Evolutionary conservation across 2,888 invertebrate genomes (phyloP), one percentile per base, ranked within the genome.

Genomic region (Eupithecia centaureata): DNA sequence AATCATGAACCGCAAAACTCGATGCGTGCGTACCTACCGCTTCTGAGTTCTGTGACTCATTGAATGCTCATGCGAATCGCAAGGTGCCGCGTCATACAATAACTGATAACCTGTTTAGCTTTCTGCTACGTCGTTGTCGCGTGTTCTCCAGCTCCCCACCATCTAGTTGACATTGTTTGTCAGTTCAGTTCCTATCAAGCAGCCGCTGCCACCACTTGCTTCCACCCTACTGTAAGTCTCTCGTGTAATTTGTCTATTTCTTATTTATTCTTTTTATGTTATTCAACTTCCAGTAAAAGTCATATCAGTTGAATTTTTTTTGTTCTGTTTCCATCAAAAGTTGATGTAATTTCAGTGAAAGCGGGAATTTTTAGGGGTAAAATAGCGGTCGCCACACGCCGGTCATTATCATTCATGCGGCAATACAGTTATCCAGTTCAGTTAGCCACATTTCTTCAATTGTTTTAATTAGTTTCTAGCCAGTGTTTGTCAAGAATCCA

Each of bases 111-210:
- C 69, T 66, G 72, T 68, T 72, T 67, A 35, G 67, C 68, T 67
- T 73, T 71, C 70, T 62, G 61, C 33, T 59, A 56, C 59, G 30
- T 51, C n/a, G n/a, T 15, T 38, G 38, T 38, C 28, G 10, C n/a
- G 54, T 15, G 27, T 13, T 25, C 51, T 28, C n/a, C 10, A 10
- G 27, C 27, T 28, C 54, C 27, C 27, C 12, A 0, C 51, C 22
- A 5, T 18, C 18, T n/a, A 47, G 47, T 47, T 18, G 15, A 47
- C 3, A 60, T 60, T 27, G 51, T 60, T 63, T 10, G 35, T 67
- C 32, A 69, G 64, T 78, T n/a, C 80, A 87, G 88, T 88, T 85
- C 79, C 78, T 82, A 79, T 76, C 78, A 79, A 81, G 85, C 77
- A 74, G 71, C 80, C 79, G 86, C 77, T 69, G 71, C 65, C 80